Conservation (phyloP, 2,113 vertebrate species). For the Egretta garzetta region DNA sequence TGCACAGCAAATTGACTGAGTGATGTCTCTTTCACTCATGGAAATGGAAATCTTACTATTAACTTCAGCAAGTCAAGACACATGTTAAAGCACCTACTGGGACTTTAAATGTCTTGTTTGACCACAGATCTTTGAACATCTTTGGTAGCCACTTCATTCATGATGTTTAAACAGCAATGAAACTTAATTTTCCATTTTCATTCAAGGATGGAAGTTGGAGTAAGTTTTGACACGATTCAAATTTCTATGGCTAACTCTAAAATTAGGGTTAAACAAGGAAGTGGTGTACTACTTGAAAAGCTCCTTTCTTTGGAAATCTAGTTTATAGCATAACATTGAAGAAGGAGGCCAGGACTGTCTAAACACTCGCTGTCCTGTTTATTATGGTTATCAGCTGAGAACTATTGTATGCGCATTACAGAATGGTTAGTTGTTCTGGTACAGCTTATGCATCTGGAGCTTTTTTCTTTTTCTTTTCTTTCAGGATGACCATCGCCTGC, state of each 20-base stretch:
- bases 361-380: not conserved
- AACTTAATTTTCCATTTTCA: not conserved
- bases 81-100: not conserved
- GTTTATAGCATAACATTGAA: not conserved
- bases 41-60: not conserved
- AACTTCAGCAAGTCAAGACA: not conserved
- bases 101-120: not conserved
- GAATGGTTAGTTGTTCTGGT: not conserved
- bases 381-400: not conserved
- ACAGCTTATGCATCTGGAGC: not conserved
- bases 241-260: not conserved
- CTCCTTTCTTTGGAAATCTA: not conserved
- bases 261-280: not conserved
- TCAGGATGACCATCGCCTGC: not conserved
- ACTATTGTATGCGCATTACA: not conserved
- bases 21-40: not conserved
- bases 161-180: not conserved
- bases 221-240: not conserved
- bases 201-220: not conserved
- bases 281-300: not conserved
- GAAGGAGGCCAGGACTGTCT: not conserved
- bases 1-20: not conserved
- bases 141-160: not conserved
- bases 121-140: not conserved
- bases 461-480: not conserved